Evolutionary conservation across 2,113 vertebrate species (phyloP).

Genomic region (Pholis gunnellus): DNA sequence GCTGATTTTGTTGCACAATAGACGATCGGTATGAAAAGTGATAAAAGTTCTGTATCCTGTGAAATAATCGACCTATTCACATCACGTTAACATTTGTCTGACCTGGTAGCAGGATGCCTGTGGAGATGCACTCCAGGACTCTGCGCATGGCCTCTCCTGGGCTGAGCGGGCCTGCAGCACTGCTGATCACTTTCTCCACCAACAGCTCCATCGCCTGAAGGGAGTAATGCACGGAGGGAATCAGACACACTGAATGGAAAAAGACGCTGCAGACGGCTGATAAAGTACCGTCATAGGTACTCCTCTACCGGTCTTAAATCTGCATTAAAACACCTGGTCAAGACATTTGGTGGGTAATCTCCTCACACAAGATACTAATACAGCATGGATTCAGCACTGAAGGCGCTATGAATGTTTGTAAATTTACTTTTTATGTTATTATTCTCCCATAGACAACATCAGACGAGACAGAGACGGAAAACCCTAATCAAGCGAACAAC

Average conservation of each 20-base stretch:
- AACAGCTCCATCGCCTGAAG: conserved; percentile 83
- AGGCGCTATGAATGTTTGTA: background rate
- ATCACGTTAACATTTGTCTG: conserved; percentile 21
- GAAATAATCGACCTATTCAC: background rate
- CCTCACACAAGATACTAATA: background rate
- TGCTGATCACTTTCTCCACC: conserved; percentile 85
- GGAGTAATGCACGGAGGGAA: background rate
- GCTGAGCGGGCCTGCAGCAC: conserved; percentile 74
- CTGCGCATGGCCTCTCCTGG: conserved; percentile 84
- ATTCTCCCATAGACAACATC: background rate
- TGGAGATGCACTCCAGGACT: conserved; percentile 85
- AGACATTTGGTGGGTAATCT: background rate
- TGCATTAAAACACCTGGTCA: background rate
- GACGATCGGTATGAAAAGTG: background rate
- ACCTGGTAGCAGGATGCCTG: conserved; percentile 84
- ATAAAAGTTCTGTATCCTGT: background rate
- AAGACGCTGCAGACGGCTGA: background rate
- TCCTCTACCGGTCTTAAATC: background rate
- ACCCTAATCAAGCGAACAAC: background rate
- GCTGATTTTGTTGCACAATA: background rate
- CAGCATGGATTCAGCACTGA: background rate
- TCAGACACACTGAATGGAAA: background rate
- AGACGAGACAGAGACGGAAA: background rate
- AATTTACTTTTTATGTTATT: background rate
- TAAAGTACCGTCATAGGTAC: background rate